Evolutionary conservation across 1,140 invertebrate species (phyloP).

Genomic region (Danaus plexippus): DNA sequence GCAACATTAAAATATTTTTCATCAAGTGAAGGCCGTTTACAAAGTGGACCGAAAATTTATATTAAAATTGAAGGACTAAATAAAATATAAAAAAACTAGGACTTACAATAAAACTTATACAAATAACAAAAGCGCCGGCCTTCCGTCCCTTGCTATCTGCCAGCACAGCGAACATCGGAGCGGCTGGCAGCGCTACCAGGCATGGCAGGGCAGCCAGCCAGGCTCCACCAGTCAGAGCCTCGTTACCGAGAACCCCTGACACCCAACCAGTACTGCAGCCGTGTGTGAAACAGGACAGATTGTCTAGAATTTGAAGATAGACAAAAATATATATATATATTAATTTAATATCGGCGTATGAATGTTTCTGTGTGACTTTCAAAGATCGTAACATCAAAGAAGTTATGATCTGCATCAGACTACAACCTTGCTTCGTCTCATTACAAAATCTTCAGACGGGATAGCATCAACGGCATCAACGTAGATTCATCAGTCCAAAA

Average conservation of each 20-base stretch:
- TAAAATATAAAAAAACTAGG: neutral
- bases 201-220: slow-evolving; percentile 60
- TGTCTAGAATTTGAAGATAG: slow-evolving; percentile 35
- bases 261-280: slow-evolving; percentile 63
- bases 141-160: slow-evolving; percentile 52
- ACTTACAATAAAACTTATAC: slow-evolving; percentile 60
- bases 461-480: no score
- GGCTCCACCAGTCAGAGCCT: slow-evolving; percentile 54
- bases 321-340: neutral
- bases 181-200: slow-evolving; percentile 56
- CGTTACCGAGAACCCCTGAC: slow-evolving; percentile 52
- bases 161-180: slow-evolving; percentile 59
- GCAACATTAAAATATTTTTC: no score
- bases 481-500: neutral
- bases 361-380: neutral
- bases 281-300: slow-evolving; percentile 60
- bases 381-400: neutral
- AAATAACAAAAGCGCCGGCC: slow-evolving; percentile 50
- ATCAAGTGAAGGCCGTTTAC: no score
- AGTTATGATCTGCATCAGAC: neutral
- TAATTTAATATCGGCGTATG: neutral
- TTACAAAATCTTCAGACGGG: no score
- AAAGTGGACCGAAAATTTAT: no score
- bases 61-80: no score
- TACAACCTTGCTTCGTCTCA: neutral